These are phyloP conservation scores for Phrixothrix hirtus DNA, from an alignment of 2,888 invertebrate genomes.

Conservation along the genomic window DNA sequence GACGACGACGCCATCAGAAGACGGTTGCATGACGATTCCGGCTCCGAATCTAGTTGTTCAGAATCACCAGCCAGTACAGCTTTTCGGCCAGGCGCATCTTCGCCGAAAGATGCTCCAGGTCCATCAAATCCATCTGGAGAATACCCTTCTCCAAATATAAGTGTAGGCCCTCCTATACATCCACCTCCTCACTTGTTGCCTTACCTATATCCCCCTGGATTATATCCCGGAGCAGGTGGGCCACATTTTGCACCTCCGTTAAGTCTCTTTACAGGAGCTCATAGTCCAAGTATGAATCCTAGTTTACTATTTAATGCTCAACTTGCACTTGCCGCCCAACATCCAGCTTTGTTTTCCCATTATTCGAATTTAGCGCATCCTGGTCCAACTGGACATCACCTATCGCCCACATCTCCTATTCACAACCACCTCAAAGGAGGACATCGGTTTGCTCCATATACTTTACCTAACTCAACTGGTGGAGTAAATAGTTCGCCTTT, in stretches of 20 bases:
- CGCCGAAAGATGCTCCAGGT: slow-evolving; percentile 55
- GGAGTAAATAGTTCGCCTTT: slow-evolving; percentile 62
- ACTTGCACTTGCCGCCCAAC: slow-evolving; percentile 84
- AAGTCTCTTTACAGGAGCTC: slow-evolving; percentile 62
- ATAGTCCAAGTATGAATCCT: slow-evolving; percentile 71
- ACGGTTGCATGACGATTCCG: slow-evolving; percentile 67
- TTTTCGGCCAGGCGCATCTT: slow-evolving; percentile 54
- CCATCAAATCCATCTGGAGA: slow-evolving; percentile 60
- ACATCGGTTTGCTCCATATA: slow-evolving; percentile 89
- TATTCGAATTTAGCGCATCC: slow-evolving; percentile 67
- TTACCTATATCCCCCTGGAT: slow-evolving; percentile 89
- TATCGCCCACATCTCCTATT: slow-evolving; percentile 63
- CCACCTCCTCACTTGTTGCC: slow-evolving; percentile 87
- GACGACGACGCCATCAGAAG: slow-evolving; percentile 59
- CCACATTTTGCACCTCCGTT: slow-evolving; percentile 71
- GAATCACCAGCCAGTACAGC: slow-evolving; percentile 60
- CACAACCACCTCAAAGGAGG: slow-evolving; percentile 72
- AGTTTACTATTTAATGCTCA: slow-evolving; percentile 88
- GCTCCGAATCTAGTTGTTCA: slow-evolving; percentile 75
- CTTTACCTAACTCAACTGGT: slow-evolving; percentile 66
- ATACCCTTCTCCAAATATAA: slow-evolving; percentile 89
- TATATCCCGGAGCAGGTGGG: slow-evolving; percentile 73
- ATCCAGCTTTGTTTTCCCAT: slow-evolving; percentile 75
- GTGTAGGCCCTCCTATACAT: slow-evolving; percentile 91
- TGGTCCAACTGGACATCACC: slow-evolving; percentile 62